Evolutionary conservation across 2,113 vertebrate genomes (phyloP).

Genomic region (Pseudolaguvia tuberculata): DNA sequence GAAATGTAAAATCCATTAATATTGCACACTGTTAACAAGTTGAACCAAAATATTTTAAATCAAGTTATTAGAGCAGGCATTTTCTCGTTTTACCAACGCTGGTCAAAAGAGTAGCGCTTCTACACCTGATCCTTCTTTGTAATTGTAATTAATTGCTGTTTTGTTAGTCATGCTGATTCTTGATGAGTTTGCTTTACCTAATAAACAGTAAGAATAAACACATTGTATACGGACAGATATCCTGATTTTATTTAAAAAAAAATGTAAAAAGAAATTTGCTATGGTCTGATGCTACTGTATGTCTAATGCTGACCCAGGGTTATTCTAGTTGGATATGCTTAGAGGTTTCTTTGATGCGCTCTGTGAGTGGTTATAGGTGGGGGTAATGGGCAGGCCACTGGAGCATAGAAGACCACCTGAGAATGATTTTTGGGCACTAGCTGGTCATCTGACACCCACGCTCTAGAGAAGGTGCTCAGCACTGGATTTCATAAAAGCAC

Average conservation of each 20-base stretch:
- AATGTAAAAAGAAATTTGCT: conserved; percentile 31
- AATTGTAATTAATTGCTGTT: conserved; percentile 52
- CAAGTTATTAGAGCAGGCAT: neutral
- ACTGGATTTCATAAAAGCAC: conserved; percentile 68
- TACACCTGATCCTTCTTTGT: conserved; percentile 46
- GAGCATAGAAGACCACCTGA: conserved; percentile 75
- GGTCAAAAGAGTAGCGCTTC: conserved; percentile 30
- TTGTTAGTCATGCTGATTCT: conserved; percentile 55
- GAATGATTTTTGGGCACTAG: conserved; percentile 74
- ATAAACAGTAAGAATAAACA: conserved; percentile 23
- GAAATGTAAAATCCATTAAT: neutral
- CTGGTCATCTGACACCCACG: conserved; percentile 71
- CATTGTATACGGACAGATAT: conserved; percentile 12
- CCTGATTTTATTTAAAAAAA: conserved; percentile 16
- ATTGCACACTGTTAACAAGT: neutral
- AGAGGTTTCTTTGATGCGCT: conserved; percentile 52
- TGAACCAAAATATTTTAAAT: neutral
- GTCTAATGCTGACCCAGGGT: conserved; percentile 42
- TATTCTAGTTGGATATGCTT: conserved; percentile 53
- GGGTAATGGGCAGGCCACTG: conserved; percentile 69
- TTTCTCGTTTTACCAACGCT: neutral
- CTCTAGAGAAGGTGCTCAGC: conserved; percentile 66
- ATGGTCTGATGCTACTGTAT: conserved; percentile 28
- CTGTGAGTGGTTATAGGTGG: conserved; percentile 35
- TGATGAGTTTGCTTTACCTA: conserved; percentile 53